Evolutionary conservation across 1,140 invertebrate genomes (phyloP), one percentile per base, ranked within the genome.

Genomic region (Bombus picipes): DNA sequence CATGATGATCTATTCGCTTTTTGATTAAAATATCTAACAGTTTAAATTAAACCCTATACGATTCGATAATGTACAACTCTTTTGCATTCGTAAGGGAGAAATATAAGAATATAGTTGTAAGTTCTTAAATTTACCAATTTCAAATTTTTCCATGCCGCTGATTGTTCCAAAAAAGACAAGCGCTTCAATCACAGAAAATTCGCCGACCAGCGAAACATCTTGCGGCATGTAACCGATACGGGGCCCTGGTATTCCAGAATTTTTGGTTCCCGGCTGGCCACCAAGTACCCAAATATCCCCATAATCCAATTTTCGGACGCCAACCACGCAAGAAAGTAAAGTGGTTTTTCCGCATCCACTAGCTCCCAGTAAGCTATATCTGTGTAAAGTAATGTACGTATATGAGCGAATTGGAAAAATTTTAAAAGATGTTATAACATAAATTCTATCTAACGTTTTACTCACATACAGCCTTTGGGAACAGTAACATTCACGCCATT

Each of bases 341-440:
- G 98, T 99, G 0, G 97, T 98, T 95, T 98, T 98, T 18, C 97
- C 97, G 92, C 97, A 98, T 10, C 98, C 98, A 81, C 97, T 98
- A 18, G 97, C 97, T 28, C 98, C 98, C 39, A 99, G 95, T 15
- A 99, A 95, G 41, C 98, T 98, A 92, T 99, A 99, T 92, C 98
- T 98, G 73, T 62, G 12, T n/a, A 62, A 13, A 68, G 1, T 22
- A 37, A 37, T 34, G 22, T 2, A 62, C 28, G 28, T n/a, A 13
- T n/a, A 62, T 4, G 59, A n/a, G 4, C 59, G 28, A n/a, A 62
- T 9, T 62, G 12, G 12, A n/a, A 0, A 59, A 12, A 59, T 59
- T 4, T 59, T 3, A 59, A 62, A n/a, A 62, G 59, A 4, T 28
- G 28, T 59, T 28, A 12, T 4, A 28, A 62, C 59, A 28, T 9